Evolutionary conservation across 2,113 vertebrate genomes (phyloP).

Genomic region (Leucopsar rothschildi): DNA sequence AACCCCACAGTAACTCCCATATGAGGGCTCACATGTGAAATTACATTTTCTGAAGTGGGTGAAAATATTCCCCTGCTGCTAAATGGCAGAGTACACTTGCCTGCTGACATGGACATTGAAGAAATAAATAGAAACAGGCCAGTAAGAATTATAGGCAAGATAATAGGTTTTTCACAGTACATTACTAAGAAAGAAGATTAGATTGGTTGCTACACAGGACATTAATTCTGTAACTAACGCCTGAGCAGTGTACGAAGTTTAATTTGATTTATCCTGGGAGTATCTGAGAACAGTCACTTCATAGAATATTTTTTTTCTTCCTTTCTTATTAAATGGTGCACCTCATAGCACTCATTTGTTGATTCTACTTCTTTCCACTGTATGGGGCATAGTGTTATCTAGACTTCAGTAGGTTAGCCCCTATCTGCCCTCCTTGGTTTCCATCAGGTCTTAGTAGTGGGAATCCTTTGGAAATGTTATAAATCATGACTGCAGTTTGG

Average conservation of each 20-base stretch:
- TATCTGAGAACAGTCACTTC: background rate
- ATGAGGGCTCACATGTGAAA: background rate
- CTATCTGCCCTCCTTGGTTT: background rate
- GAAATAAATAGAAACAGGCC: background rate
- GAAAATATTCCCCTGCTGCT: background rate
- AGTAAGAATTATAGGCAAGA: background rate
- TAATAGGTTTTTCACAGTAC: background rate
- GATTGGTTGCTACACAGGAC: background rate
- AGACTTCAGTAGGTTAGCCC: rapidly evolving
- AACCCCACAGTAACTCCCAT: background rate
- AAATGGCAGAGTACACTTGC: background rate
- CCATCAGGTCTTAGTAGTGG: rapidly evolving
- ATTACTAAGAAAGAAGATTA: background rate
- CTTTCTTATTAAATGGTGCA: constrained; percentile 1
- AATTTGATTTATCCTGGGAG: background rate
- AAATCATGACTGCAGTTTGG: background rate
- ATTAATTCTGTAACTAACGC: background rate
- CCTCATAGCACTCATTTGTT: background rate
- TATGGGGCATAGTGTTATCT: background rate
- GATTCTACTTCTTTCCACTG: background rate
- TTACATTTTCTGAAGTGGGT: background rate
- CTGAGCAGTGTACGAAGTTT: background rate
- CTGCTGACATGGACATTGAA: background rate
- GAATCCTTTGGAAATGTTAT: background rate
- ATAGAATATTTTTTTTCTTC: background rate